Base-by-base conservation (phyloP, 1,140 invertebrate genomes). In the Drosophila willistoni region DNA sequence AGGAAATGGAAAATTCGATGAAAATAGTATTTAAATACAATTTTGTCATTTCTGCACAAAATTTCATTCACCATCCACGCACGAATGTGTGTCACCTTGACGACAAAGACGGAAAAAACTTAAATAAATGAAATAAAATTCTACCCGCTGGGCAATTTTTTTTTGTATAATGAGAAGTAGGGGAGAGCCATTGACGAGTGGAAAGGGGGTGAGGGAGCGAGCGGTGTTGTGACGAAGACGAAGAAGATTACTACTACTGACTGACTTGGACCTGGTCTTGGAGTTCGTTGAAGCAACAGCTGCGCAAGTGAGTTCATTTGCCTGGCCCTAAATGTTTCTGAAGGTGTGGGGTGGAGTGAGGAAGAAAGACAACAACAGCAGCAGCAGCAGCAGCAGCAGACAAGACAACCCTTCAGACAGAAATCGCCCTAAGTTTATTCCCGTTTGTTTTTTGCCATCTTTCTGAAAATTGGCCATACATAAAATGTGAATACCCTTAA, bases 21-120 rank as follows among this genome's bases (percentile, higher is more conserved):
- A 82, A 77, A 82, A 73, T 82, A 82, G 36, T 78, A 80, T 87
- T 69, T 67, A 75, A 81, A 83, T 68, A 55, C 56, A 68, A 34
- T 64, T 67, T 75, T 76, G 42, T 33, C 34, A 79, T 67, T 63
- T 74, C 42, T 59, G 63, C 68, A 71, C 33, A 71, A 68, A 51
- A 44, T 68, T 83, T 63, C 79, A 83, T 81, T 86, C 78, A 81
- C 63, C 29, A 63, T 51, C 13, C 62, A 57, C 19, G 14, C 39
- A 63, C 56, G 59, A 79, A 87, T 83, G 84, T 87, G 77, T 87
- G 83, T 87, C 83, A 86, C 71, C 72, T 82, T 82, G 82, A 69
- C 51, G 42, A 61, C 72, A 71, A 64, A 39, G 51, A 55, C 60
- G 64, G 29, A 73, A 60, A 33, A 42, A 63, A 64, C 54, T 47